phyloP scores from a whole-genome alignment of 1,140 invertebrate genomes.

The Melanaphis sacchari region DNA sequence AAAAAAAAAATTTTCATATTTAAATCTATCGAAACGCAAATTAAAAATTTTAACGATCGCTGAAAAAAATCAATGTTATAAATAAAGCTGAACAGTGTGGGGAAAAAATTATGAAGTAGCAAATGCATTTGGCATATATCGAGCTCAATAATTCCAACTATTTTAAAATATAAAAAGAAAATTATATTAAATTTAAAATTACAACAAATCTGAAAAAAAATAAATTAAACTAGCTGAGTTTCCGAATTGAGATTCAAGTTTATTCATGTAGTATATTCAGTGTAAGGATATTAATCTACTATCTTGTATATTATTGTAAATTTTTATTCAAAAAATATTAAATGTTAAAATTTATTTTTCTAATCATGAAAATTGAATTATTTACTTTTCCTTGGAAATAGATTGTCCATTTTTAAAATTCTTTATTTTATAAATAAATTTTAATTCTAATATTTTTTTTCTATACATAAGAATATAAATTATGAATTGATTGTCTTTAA shows the following conservation, averaged over 20 bases:
- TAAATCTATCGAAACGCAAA: not conserved
- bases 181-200: not conserved
- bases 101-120: not conserved
- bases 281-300: slow-evolving; percentile 59
- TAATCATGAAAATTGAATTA: not conserved
- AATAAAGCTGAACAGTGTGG: not conserved
- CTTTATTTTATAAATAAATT: not conserved
- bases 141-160: not conserved
- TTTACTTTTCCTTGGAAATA: not conserved
- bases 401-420: not conserved
- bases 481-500: not conserved
- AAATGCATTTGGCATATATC: not conserved
- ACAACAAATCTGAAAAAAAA: not conserved
- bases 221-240: not conserved
- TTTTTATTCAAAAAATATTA: not conserved
- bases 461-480: not conserved
- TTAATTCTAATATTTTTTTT: not conserved
- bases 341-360: not conserved
- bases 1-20: not conserved
- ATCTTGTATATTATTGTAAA: not conserved
- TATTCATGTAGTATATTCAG: not conserved
- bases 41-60: slow-evolving; percentile 4
- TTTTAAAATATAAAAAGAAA: not conserved
- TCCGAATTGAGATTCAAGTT: not conserved
- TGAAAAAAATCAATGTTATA: not conserved